Evolutionary conservation across 2,888 invertebrate species (phyloP).

Genomic region (Nebria salina): DNA sequence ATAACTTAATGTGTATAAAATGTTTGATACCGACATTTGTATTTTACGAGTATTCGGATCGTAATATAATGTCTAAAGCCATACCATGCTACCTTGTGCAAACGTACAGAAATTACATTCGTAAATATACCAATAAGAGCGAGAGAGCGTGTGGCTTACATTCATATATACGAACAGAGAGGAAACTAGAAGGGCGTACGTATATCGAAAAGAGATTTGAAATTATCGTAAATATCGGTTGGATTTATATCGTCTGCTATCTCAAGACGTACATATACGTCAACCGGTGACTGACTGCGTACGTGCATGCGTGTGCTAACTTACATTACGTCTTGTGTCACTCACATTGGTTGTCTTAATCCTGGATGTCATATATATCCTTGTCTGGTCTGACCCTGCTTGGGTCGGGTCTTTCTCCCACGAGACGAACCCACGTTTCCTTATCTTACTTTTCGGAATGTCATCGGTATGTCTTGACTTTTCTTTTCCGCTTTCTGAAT

Average conservation of each 20-base stretch:
- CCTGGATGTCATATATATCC: conserved; percentile 2
- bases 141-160: not conserved
- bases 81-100: not conserved
- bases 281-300: not conserved
- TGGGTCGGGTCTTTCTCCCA: not conserved
- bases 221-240: conserved; percentile 40
- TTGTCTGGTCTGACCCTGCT: not conserved
- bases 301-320: not conserved
- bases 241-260: conserved; percentile 13
- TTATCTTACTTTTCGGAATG: not conserved
- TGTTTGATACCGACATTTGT: not conserved
- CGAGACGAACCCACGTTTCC: not conserved
- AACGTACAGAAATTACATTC: not conserved
- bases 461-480: not conserved
- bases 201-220: conserved; percentile 32
- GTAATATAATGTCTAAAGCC: not conserved
- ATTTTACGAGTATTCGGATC: not conserved
- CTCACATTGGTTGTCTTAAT: not conserved
- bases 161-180: not conserved
- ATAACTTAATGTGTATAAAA: not conserved
- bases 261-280: not conserved
- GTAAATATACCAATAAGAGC: not conserved
- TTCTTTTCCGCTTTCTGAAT: not conserved
- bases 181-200: not conserved
- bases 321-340: not conserved